Evolutionary conservation across 2,888 invertebrate genomes (phyloP).

Genomic region (Drosophila vallismaia): DNA sequence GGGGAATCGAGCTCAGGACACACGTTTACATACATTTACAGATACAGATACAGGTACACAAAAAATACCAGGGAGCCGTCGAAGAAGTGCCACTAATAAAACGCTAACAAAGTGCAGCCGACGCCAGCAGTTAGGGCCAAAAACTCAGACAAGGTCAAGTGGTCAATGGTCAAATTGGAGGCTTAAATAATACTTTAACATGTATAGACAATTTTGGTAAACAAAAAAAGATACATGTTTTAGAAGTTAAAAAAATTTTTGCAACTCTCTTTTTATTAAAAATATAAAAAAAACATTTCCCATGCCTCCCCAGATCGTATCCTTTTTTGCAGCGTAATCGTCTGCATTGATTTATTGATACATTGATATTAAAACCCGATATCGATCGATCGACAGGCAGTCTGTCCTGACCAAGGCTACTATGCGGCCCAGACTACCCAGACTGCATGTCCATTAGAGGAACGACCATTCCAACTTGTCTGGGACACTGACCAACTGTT

Average conservation of each 20-base stretch:
- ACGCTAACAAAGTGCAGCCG: conserved; percentile 33
- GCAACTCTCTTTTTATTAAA: background rate
- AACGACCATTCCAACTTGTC: conserved; percentile 42
- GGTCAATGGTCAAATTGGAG: conserved; percentile 1
- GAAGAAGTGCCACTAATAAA: conserved; percentile 48
- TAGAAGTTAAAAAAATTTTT: background rate
- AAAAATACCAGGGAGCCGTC: conserved; percentile 10
- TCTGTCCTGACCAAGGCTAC: conserved; percentile 31
- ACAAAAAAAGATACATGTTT: background rate
- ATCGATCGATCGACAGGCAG: conserved; percentile 60
- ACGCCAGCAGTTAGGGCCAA: conserved; percentile 21
- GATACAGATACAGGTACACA: background rate
- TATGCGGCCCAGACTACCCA: conserved; percentile 21
- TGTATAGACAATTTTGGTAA: background rate
- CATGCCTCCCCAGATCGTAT: conserved; percentile 36
- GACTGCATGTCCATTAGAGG: conserved; percentile 66
- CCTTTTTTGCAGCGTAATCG: conserved; percentile 61
- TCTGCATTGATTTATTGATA: conserved; percentile 42
- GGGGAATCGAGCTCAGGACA: conserved; percentile 7
- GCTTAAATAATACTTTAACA: background rate
- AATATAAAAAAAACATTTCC: conserved; percentile 37
- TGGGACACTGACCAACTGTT: conserved; percentile 70
- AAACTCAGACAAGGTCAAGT: conserved; percentile 40
- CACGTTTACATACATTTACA: conserved; percentile 2
- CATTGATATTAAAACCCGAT: conserved; percentile 32